Conservation (phyloP, 2,113 vertebrate genomes). For the Hypanus sabinus region DNA sequence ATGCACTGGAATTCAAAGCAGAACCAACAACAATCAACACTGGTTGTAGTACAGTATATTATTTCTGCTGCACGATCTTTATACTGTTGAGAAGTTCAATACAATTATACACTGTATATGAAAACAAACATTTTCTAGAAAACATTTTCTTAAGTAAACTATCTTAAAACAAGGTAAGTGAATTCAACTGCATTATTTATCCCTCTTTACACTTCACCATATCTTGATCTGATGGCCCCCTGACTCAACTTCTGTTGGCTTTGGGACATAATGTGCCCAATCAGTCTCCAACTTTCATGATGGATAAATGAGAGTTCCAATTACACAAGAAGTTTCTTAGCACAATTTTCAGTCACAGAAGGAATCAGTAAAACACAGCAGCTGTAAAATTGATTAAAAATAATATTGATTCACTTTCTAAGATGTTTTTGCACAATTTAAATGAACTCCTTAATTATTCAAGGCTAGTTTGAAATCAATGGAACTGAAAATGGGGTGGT, state of each 20-base stretch:
- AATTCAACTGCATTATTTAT: background rate
- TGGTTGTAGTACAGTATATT: background rate
- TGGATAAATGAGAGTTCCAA: background rate
- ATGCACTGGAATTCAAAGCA: background rate
- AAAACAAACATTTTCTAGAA: background rate
- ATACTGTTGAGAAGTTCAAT: background rate
- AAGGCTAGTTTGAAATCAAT: background rate
- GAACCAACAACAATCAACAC: background rate
- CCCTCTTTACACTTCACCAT: no score
- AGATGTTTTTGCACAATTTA: constrained; percentile 2
- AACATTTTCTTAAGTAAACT: background rate
- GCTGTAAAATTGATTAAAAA: background rate
- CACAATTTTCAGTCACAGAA: background rate
- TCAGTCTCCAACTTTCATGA: background rate
- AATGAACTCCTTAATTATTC: constrained; percentile 6
- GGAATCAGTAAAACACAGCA: background rate
- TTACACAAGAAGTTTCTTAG: background rate
- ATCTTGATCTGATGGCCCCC: background rate
- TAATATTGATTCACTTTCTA: background rate
- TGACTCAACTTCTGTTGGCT: background rate
- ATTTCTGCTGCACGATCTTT: background rate
- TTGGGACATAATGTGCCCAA: background rate
- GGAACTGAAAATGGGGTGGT: background rate
- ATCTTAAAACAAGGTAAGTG: background rate
- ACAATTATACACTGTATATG: background rate